phyloP scores from a whole-genome alignment of 2,113 vertebrate species.

The Paraplagusia blochii region DNA sequence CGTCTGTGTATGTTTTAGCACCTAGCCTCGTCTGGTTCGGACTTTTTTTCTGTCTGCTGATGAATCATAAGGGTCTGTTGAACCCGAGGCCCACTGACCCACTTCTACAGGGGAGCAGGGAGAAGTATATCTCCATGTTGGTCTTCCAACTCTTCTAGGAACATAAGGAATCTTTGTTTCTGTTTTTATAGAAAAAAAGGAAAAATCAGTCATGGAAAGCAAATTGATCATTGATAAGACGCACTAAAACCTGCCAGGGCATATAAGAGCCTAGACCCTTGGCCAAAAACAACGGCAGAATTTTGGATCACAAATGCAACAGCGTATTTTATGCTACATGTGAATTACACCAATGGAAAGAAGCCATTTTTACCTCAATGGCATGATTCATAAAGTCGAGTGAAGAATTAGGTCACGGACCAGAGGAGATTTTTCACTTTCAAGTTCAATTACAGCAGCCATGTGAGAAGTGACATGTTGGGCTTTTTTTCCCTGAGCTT shows the following conservation, averaged over 20 bases:
- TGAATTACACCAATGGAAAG: neutral
- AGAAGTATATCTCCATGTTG: neutral
- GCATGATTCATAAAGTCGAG: neutral
- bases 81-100: constrained; percentile 13
- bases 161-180: neutral
- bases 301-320: neutral
- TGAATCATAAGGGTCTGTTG: constrained; percentile 2
- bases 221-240: neutral
- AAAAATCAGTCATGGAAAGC: neutral
- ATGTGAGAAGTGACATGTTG: neutral
- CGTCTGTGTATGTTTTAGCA: constrained; percentile 13
- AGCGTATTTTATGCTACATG: neutral
- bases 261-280: neutral
- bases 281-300: constrained; percentile 8
- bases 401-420: constrained; percentile 9
- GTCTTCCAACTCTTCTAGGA: neutral
- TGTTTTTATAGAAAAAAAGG: neutral
- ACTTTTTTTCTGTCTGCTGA: constrained; percentile 4
- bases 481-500: neutral
- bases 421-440: neutral
- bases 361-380: constrained; percentile 1
- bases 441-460: neutral
- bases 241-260: neutral
- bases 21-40: constrained; percentile 14
- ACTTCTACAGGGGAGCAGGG: neutral